phyloP scores from a whole-genome alignment of 2,797 vertebrate genomes.

The Sebastiscus albofasciatus region DNA sequence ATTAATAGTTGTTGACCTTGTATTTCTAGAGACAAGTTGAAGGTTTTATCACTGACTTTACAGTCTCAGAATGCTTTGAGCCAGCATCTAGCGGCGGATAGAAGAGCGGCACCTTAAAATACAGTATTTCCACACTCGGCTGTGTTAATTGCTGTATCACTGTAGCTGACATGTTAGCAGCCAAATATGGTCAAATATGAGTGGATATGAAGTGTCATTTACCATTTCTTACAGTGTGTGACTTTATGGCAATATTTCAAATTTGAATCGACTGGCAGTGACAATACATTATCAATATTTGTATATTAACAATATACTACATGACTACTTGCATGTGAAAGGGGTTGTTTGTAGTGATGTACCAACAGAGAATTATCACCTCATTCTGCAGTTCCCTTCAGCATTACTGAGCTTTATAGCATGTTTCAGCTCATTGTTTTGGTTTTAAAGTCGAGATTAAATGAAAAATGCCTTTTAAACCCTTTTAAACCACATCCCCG shows the following conservation, averaged over 20 bases:
- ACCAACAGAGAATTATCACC: background rate
- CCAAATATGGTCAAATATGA: background rate
- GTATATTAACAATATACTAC: background rate
- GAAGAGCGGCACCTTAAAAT: background rate
- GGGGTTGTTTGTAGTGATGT: background rate
- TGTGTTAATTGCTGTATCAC: background rate
- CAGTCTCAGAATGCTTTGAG: background rate
- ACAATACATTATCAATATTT: background rate
- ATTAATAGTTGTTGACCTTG: background rate
- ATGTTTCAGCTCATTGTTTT: conserved; percentile 4
- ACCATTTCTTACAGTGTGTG: background rate
- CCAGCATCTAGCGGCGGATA: background rate
- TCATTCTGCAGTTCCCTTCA: background rate
- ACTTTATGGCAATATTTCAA: background rate
- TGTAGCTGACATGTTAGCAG: background rate
- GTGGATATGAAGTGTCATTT: background rate
- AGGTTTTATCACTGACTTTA: background rate
- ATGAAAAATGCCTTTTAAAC: too few relatives aligned
- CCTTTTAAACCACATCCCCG: too few relatives aligned
- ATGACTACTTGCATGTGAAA: background rate
- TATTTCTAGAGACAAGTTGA: background rate
- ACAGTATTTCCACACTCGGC: background rate
- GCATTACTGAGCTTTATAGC: background rate
- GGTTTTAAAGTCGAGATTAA: background rate
- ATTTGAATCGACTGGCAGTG: background rate